Conservation (phyloP, 2,888 invertebrate genomes). For the Clostera curtula region DNA sequence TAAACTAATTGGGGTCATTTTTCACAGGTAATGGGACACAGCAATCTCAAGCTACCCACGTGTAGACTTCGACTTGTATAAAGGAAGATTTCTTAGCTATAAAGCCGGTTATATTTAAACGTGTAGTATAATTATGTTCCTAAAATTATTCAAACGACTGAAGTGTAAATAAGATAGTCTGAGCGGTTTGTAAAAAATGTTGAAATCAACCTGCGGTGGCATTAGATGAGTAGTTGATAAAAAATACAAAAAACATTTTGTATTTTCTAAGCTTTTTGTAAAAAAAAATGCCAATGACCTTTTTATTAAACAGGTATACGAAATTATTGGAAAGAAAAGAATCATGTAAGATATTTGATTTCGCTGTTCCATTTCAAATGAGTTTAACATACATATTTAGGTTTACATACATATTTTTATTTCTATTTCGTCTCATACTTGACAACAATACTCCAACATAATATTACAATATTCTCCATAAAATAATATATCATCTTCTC, state of each 20-base stretch:
- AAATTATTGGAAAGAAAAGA: no score
- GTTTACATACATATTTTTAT: no score
- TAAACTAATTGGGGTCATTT: slow-evolving; percentile 29
- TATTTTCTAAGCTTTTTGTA: background rate
- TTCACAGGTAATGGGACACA: slow-evolving; percentile 55
- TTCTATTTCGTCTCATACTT: no score
- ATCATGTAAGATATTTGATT: no score
- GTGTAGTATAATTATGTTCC: slow-evolving; percentile 33
- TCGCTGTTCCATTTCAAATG: no score
- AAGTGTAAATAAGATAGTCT: slow-evolving; percentile 33
- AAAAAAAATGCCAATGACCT: slow-evolving; percentile 3
- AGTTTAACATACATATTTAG: no score
- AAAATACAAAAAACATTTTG: background rate
- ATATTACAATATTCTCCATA: no score
- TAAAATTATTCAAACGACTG: slow-evolving; percentile 30
- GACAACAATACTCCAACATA: no score
- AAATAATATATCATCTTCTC: no score
- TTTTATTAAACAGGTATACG: no score
- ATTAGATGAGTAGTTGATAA: no score
- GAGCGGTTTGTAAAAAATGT: slow-evolving; percentile 14
- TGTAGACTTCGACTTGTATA: slow-evolving; percentile 38
- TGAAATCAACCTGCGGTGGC: no score
- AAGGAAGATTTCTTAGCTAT: slow-evolving; percentile 11
- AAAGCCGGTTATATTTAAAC: slow-evolving; percentile 5
- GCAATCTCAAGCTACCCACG: slow-evolving; percentile 58